Conservation (phyloP, 2,888 invertebrate species). For the Pyrrhia umbra region DNA sequence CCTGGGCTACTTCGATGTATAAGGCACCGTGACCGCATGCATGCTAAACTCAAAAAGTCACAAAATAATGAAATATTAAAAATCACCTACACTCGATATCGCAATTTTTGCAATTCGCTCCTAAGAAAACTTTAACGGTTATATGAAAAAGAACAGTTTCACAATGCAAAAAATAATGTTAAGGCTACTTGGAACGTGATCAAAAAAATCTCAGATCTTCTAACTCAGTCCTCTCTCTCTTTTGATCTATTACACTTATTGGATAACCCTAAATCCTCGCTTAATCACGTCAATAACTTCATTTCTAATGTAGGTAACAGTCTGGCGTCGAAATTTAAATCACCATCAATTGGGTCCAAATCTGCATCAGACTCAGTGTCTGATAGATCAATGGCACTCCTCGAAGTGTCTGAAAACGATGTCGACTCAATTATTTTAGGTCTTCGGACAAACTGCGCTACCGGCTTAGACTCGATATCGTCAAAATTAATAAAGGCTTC, state of each 20-base stretch:
- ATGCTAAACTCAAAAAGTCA: slow-evolving; percentile 3
- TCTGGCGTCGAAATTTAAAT: not conserved
- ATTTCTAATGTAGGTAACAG: not conserved
- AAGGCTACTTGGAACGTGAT: not conserved
- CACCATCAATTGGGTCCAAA: not conserved
- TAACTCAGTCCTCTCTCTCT: not conserved
- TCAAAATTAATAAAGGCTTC: not conserved
- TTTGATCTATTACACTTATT: not conserved
- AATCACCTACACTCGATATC: not conserved
- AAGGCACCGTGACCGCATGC: not conserved
- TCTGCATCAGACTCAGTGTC: not conserved
- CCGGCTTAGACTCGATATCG: not conserved
- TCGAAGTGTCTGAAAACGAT: not conserved
- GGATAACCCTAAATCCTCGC: not conserved
- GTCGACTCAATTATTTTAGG: not conserved
- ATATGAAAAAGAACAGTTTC: not conserved
- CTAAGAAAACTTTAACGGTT: not conserved
- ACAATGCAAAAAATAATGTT: not conserved
- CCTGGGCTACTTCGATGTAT: not conserved
- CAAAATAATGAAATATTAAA: not conserved
- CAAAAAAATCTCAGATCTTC: not conserved
- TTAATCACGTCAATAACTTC: not conserved
- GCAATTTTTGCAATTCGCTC: not conserved
- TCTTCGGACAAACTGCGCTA: not conserved
- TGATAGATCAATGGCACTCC: not conserved